These are phyloP conservation scores for Pollenia angustigena DNA, from an alignment of 2,888 invertebrate species.

Conservation along the genomic window DNA sequence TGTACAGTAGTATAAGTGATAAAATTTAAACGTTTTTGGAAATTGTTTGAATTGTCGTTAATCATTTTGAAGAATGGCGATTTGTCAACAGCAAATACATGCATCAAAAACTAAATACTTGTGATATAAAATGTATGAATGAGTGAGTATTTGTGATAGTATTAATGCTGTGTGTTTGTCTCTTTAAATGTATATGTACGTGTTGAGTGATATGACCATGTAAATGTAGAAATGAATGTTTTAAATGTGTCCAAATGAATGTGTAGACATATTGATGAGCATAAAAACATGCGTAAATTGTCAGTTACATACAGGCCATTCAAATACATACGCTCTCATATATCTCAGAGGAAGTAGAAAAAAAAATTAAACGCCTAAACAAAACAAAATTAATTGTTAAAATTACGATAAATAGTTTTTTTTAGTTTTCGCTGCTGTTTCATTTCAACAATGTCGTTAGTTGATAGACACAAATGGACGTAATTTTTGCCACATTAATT, in stretches of 20 bases:
- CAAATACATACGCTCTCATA: slow-evolving; percentile 4
- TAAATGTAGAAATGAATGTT: slow-evolving; percentile 52
- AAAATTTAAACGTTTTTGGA: slow-evolving; percentile 69
- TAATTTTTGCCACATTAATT: slow-evolving; percentile 63
- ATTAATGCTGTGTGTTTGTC: neutral
- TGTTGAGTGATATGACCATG: slow-evolving; percentile 60
- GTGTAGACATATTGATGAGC: slow-evolving; percentile 71
- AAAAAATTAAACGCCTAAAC: slow-evolving; percentile 36
- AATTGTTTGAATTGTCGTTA: slow-evolving; percentile 74
- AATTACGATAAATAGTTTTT: slow-evolving; percentile 70
- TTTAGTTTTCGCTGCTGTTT: slow-evolving; percentile 6
- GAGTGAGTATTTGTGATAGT: neutral
- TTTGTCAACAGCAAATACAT: slow-evolving; percentile 75
- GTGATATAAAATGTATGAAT: neutral
- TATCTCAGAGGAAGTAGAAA: neutral
- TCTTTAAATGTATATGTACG: neutral
- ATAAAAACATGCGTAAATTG: slow-evolving; percentile 72
- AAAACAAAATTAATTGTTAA: slow-evolving; percentile 70
- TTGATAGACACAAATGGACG: slow-evolving; percentile 42
- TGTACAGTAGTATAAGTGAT: slow-evolving; percentile 49
- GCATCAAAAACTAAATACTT: slow-evolving; percentile 48
- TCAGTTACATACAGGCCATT: slow-evolving; percentile 56
- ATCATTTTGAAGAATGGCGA: slow-evolving; percentile 75
- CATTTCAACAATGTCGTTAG: slow-evolving; percentile 28
- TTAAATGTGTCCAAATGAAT: slow-evolving; percentile 55